Conservation (phyloP, 2,113 vertebrate species). For the Colius striatus region DNA sequence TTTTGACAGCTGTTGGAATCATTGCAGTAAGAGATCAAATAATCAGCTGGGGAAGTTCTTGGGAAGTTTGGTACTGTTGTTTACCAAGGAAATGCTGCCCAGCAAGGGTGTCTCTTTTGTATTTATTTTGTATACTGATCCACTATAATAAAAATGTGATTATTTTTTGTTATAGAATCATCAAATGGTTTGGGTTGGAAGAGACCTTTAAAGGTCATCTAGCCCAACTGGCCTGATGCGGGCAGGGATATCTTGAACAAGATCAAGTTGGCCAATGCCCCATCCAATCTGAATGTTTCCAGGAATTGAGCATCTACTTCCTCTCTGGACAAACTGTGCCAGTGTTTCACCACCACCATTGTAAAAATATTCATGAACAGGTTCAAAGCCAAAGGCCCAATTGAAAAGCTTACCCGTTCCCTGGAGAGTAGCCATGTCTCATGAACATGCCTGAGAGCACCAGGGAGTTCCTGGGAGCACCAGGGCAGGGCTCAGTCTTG, state of each 20-base stretch:
- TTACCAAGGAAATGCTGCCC: neutral
- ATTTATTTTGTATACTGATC: neutral
- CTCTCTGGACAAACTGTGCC: neutral
- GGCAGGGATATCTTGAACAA: rapidly evolving
- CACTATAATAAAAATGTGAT: neutral
- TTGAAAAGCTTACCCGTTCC: neutral
- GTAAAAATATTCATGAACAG: too few relatives aligned
- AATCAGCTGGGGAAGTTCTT: neutral
- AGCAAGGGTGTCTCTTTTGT: neutral
- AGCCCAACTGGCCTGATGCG: neutral
- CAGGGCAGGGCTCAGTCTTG: neutral
- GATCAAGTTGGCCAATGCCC: neutral
- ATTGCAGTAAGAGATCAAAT: neutral
- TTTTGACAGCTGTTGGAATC: constrained; percentile 50
- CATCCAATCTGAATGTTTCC: rapidly evolving
- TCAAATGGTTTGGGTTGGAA: neutral
- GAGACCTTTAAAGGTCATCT: neutral
- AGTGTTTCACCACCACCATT: neutral
- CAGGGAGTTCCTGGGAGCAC: neutral
- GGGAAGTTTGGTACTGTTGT: neutral
- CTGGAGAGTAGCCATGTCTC: neutral
- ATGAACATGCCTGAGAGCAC: neutral
- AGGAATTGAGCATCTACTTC: neutral
- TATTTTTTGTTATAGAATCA: too few relatives aligned
- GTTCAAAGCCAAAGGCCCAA: neutral